Evolutionary conservation across 2,113 vertebrate genomes (phyloP).

Genomic region (Cephalopholis sonnerati): DNA sequence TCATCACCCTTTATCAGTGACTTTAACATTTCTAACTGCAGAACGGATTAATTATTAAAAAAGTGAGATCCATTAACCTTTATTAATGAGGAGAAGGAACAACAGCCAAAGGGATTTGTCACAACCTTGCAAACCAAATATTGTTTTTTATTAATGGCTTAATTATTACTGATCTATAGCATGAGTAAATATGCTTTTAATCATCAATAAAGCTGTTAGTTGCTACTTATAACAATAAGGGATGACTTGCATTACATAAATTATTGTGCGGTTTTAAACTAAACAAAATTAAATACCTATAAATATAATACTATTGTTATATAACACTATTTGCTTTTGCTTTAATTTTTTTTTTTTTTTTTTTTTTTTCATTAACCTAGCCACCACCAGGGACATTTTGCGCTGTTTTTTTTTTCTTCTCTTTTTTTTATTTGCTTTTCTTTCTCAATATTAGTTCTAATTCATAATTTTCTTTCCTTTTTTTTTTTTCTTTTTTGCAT

Average conservation of each 20-base stretch:
- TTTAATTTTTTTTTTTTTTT: too few relatives aligned
- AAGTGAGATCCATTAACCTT: background rate
- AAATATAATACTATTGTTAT: background rate
- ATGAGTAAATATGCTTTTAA: background rate
- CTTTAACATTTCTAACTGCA: background rate
- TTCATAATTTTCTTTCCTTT: too few relatives aligned
- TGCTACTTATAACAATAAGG: too few relatives aligned
- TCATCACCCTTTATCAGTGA: background rate
- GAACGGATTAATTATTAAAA: background rate
- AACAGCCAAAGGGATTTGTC: background rate
- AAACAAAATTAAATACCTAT: too few relatives aligned
- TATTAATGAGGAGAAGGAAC: background rate
- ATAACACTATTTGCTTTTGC: background rate
- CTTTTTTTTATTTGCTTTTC: too few relatives aligned
- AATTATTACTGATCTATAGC: background rate
- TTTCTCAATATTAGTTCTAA: too few relatives aligned
- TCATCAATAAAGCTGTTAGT: background rate
- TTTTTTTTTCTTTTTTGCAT: too few relatives aligned
- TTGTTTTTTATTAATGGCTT: background rate
- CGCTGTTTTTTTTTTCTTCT: too few relatives aligned
- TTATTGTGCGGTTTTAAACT: too few relatives aligned
- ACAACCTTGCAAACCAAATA: background rate
- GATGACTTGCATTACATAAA: too few relatives aligned
- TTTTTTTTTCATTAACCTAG: too few relatives aligned
- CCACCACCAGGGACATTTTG: too few relatives aligned